Percentiles rank a stretch among this genome's conserved stretches.
These are phyloP conservation scores for Pheosia tremula DNA, from an alignment of 2,888 invertebrate species.

Conservation along the genomic window DNA sequence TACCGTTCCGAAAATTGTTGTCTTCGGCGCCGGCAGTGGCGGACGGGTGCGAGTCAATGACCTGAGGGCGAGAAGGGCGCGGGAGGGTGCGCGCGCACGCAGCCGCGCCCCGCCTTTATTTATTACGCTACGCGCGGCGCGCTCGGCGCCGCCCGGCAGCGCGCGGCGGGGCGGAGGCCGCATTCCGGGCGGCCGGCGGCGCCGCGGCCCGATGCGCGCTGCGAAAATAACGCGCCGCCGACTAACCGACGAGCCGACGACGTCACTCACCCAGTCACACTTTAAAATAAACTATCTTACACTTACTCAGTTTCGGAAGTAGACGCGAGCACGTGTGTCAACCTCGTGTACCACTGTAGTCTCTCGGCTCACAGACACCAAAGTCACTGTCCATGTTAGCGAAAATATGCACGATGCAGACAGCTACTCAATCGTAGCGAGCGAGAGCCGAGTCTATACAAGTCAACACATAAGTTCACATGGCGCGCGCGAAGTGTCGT, in stretches of 20 bases:
- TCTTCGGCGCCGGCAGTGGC: constrained; percentile 59
- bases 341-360: constrained; percentile 63
- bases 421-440: constrained; percentile 32
- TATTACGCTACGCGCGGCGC: constrained; percentile 82
- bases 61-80: constrained; percentile 75
- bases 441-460: constrained; percentile 40
- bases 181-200: constrained; percentile 72
- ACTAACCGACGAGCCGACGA: constrained; percentile 54
- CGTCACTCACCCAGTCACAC: constrained; percentile 67
- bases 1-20: constrained; percentile 67
- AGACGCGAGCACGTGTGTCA: constrained; percentile 71
- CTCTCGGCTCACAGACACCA: constrained; percentile 62
- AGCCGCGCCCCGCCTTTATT: constrained; percentile 84
- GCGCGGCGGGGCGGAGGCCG: constrained; percentile 79
- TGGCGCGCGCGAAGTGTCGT: constrained; percentile 73
- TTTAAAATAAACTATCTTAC: constrained; percentile 76
- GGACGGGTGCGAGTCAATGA: constrained; percentile 75
- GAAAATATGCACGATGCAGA: constrained; percentile 34
- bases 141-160: constrained; percentile 68
- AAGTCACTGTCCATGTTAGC: constrained; percentile 65
- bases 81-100: constrained; percentile 83
- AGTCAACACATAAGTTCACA: constrained; percentile 78
- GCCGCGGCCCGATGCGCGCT: constrained; percentile 50
- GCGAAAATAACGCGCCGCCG: constrained; percentile 74
- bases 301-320: constrained; percentile 70